A percentile compares a stretch with the other conserved stretches of the same genome.
Evolutionary conservation across 92 coral and sea anemone genomes (phyloP).

Genomic region (Phenganax subtilis): DNA sequence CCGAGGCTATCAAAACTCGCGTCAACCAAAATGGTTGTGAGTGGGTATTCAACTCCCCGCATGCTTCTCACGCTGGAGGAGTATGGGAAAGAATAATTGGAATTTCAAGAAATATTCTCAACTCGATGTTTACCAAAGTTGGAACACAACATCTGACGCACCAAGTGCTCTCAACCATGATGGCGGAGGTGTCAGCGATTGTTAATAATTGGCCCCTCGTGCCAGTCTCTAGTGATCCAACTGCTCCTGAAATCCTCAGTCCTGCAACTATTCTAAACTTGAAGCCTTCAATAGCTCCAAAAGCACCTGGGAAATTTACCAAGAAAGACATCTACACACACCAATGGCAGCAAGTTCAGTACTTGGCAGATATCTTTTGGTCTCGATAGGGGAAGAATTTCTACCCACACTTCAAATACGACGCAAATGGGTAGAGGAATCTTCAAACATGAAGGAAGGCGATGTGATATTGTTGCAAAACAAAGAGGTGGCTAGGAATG

Average conservation of each 20-base stretch:
- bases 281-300: neutral
- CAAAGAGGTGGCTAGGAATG: no score
- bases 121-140: neutral
- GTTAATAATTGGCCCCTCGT: neutral
- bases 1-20: neutral
- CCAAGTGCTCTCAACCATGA: neutral
- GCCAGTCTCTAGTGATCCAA: slow-evolving; percentile 1
- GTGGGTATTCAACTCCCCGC: no score
- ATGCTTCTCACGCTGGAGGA: no score
- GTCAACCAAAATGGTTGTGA: neutral
- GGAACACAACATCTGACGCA: neutral
- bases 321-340: neutral
- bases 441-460: neutral
- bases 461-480: neutral
- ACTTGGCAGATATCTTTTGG: neutral
- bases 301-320: neutral
- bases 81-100: neutral
- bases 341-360: neutral
- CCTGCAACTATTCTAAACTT: neutral
- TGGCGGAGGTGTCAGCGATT: neutral
- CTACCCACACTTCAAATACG: neutral
- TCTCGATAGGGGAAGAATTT: neutral
- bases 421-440: neutral
- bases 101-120: neutral
- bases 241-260: neutral